Conservation (phyloP, 35 echinoderm and acorn worm genomes). For the Ophioderma brevispina region DNA sequence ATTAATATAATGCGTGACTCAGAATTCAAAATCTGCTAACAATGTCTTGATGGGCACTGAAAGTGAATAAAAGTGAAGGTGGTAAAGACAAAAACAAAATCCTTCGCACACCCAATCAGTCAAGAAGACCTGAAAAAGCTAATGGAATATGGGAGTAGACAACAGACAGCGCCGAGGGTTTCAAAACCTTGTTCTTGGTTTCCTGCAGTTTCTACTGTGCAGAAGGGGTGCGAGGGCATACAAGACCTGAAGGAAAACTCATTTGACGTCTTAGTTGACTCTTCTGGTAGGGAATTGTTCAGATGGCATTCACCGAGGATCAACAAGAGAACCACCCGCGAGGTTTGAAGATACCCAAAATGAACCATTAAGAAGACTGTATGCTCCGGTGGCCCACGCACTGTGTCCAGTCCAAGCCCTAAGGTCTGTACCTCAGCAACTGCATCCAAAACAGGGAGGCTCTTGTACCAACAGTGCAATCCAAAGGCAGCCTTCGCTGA, state of each 20-base stretch:
- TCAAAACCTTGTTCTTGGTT: background rate
- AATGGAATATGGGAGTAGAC: background rate
- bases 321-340: background rate
- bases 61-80: background rate
- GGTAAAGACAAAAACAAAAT: background rate
- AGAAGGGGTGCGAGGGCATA: background rate
- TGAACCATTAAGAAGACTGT: background rate
- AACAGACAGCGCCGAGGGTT: background rate
- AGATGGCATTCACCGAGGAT: background rate
- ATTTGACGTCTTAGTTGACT: background rate
- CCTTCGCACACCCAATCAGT: background rate
- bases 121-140: background rate
- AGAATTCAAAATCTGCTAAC: background rate
- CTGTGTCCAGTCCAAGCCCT: no score
- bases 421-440: no score
- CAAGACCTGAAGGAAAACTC: background rate
- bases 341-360: background rate
- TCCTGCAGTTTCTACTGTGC: background rate
- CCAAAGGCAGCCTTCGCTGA: no score
- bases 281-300: background rate
- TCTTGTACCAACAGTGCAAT: no score
- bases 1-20: background rate
- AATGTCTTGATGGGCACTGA: background rate
- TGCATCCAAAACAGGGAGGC: no score
- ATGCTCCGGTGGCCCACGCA: background rate